Percentiles rank a stretch among this genome's conserved stretches.
These are phyloP conservation scores for Loxodonta africana DNA, from an alignment of 2,113 vertebrate species.

Conservation along the genomic window DNA sequence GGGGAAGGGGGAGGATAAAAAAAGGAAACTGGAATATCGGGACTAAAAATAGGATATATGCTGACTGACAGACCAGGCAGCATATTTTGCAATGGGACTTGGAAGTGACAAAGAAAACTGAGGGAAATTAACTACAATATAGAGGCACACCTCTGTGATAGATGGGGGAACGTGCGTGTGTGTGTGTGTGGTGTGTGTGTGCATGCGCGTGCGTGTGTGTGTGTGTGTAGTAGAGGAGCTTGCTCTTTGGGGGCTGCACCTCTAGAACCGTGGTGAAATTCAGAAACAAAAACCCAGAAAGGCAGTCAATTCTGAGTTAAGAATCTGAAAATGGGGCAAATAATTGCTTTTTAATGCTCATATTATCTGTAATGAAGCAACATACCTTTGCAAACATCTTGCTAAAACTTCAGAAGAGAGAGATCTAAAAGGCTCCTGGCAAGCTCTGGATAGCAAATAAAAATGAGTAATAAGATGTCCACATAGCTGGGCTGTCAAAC, in stretches of 20 bases:
- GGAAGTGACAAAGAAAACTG: background rate
- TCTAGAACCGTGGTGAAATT: rapidly evolving
- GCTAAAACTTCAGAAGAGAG: background rate
- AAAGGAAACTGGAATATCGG: background rate
- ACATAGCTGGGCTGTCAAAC: background rate
- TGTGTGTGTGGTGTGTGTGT: background rate
- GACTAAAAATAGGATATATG: background rate
- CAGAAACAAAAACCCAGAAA: background rate
- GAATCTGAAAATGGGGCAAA: background rate
- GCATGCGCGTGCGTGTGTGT: background rate
- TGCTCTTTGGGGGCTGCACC: rapidly evolving
- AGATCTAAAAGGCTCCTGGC: background rate
- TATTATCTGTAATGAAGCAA: background rate
- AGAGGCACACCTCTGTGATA: background rate
- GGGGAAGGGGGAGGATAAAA: too few species aligned
- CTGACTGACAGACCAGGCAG: background rate
- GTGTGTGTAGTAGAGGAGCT: background rate
- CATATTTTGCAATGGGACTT: background rate
- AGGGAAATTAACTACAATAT: background rate
- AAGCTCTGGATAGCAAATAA: background rate
- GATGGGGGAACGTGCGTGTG: rapidly evolving
- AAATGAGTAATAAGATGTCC: background rate
- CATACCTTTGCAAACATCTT: background rate
- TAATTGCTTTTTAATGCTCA: background rate
- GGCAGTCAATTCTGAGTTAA: background rate